These are phyloP conservation scores for Anastrepha obliqua DNA, from an alignment of 1,140 invertebrate genomes.

Conservation along the genomic window DNA sequence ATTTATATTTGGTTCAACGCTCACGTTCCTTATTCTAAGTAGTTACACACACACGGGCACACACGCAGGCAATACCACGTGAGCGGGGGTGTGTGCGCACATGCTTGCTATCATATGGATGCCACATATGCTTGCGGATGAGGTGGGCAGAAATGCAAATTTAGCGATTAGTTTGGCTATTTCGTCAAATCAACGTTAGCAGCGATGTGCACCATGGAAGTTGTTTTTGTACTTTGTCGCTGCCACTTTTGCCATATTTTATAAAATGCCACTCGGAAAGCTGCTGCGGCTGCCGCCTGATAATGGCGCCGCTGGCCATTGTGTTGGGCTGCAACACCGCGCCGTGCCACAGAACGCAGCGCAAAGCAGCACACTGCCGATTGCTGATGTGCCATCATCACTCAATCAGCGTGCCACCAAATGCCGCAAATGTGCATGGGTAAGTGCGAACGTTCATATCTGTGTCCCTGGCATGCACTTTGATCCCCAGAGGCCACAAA, in stretches of 20 bases:
- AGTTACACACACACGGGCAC: constrained; percentile 5
- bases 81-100: background rate
- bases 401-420: constrained; percentile 15
- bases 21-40: constrained; percentile 10
- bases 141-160: constrained; percentile 47
- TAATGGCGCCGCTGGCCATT: constrained; percentile 16
- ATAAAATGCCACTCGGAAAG: background rate
- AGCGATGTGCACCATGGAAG: background rate
- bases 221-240: constrained; percentile 28
- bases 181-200: constrained; percentile 1
- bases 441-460: background rate
- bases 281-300: constrained; percentile 8
- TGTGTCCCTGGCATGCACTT: background rate
- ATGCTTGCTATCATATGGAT: background rate
- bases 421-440: background rate
- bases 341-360: background rate
- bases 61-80: background rate
- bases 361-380: background rate
- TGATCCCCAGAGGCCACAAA: background rate
- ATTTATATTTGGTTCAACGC: constrained; percentile 49
- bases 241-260: background rate
- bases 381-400: constrained; percentile 26
- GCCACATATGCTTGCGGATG: background rate
- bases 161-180: constrained; percentile 52
- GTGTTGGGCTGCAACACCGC: background rate